phyloP scores from a whole-genome alignment of 2,888 invertebrate species.

The Mesorhabditis sp. region DNA sequence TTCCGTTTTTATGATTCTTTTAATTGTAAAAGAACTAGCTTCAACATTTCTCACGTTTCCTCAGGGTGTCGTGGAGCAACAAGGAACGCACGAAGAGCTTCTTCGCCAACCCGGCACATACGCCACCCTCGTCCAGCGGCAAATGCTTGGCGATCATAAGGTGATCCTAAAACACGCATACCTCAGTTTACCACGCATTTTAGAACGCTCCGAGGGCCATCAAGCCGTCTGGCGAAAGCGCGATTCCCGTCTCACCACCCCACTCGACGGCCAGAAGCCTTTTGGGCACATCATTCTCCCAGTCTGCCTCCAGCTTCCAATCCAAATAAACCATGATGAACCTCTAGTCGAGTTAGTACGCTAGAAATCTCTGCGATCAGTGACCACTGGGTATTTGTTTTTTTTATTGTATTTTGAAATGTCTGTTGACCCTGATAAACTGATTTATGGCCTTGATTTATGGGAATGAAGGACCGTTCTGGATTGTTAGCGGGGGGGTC shows the following conservation, averaged over 20 bases:
- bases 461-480: too few species aligned
- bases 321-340: conserved; percentile 14
- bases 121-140: conserved; percentile 60
- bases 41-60: too few species aligned
- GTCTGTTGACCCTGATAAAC: too few species aligned
- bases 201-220: neutral
- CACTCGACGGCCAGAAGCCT: conserved; percentile 36
- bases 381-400: too few species aligned
- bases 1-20: neutral
- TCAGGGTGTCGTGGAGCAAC: conserved; percentile 59
- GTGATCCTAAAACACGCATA: neutral
- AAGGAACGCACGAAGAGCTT: conserved; percentile 62
- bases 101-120: conserved; percentile 61
- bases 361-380: too few species aligned
- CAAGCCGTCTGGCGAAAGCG: neutral
- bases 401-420: too few species aligned
- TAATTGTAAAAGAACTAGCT: too few species aligned
- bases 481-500: too few species aligned
- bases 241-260: conserved; percentile 11
- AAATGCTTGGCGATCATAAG: conserved; percentile 14
- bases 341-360: too few species aligned
- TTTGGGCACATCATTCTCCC: conserved; percentile 34
- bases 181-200: neutral
- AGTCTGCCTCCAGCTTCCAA: conserved; percentile 35
- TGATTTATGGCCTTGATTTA: too few species aligned